phyloP scores from a whole-genome alignment of 1,140 invertebrate species.

The Heliconius hermathena region DNA sequence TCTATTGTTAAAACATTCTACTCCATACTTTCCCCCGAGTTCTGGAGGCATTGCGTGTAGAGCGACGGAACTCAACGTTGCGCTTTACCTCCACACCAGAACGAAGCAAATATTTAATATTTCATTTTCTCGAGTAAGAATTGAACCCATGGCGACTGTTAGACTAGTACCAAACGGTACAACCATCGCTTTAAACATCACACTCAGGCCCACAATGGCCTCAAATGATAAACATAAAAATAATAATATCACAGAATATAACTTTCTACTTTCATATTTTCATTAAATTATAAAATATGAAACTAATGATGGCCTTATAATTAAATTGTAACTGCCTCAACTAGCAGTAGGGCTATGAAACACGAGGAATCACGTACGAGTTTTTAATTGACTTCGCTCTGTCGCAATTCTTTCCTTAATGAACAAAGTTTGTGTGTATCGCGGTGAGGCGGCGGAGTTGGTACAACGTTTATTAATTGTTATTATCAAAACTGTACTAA shows the following conservation, averaged over 20 bases:
- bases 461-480: slow-evolving; percentile 11
- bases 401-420: slow-evolving; percentile 26
- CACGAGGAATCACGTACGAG: slow-evolving; percentile 29
- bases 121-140: too few relatives aligned
- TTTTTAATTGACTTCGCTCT: slow-evolving; percentile 35
- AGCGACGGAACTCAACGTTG: too few relatives aligned
- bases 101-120: too few relatives aligned
- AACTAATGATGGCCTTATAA: slow-evolving; percentile 20
- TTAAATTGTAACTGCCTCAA: slow-evolving; percentile 27
- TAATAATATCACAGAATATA: not conserved
- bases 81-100: too few relatives aligned
- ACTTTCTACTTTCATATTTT: not conserved
- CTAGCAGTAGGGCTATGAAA: slow-evolving; percentile 1
- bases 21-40: too few relatives aligned
- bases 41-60: too few relatives aligned
- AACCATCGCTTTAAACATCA: too few relatives aligned
- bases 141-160: too few relatives aligned
- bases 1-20: too few relatives aligned
- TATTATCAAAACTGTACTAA: not conserved
- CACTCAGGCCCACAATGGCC: too few relatives aligned
- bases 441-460: not conserved
- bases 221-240: not conserved
- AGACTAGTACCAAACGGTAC: too few relatives aligned
- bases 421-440: slow-evolving; percentile 3
- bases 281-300: slow-evolving; percentile 16